Evolutionary conservation across 2,113 vertebrate species (phyloP), one percentile per base, ranked within the genome.

Genomic region (Scatophagus argus): DNA sequence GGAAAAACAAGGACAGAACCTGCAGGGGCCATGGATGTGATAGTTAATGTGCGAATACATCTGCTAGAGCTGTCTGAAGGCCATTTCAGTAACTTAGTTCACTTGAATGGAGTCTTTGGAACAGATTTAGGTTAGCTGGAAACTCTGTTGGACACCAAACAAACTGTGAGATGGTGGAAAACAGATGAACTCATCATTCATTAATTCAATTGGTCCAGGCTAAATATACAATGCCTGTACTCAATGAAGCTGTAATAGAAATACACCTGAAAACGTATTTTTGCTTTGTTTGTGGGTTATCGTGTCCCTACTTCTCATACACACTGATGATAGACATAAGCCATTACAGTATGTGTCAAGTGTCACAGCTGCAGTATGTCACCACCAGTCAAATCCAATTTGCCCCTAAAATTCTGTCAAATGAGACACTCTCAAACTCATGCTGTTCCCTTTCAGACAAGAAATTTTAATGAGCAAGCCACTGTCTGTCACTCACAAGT

Each of bases 91-190:
- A 76, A 67, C 68, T 79, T 32, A 54, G 68, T 59, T 82, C 49
- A 39, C 60, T 34, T 67, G 52, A 88, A 71, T 49, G 19, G 34
- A 60, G 4, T 66, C 36, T 34, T 16, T 34, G 8, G 43, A 43
- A 56, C 64, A 51, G 47, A 73, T 74, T 66, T 17, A 36, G 19
- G 43, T 80, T 5, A 51, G 70, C 52, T 70, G 70, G 67, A 87
- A 86, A 86, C 60, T 76, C 47, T 55, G 78, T 74, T 85, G 67
- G 82, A 75, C 56, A 70, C 64, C 71, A 83, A 67, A 85, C 27
- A 66, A 43, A n/a, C 8, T 7, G 23, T 59, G 3, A 77, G 51
- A 4, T 32, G 36, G 51, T 66, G 68, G 72, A 83, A 88, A 80
- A 81, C 19, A 47, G 14, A 77, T 68, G 8, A 89, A 71, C 55